Evolutionary conservation across 2,888 invertebrate species (phyloP), one percentile per base, ranked within the genome.

Genomic region (Tachina grossa): DNA sequence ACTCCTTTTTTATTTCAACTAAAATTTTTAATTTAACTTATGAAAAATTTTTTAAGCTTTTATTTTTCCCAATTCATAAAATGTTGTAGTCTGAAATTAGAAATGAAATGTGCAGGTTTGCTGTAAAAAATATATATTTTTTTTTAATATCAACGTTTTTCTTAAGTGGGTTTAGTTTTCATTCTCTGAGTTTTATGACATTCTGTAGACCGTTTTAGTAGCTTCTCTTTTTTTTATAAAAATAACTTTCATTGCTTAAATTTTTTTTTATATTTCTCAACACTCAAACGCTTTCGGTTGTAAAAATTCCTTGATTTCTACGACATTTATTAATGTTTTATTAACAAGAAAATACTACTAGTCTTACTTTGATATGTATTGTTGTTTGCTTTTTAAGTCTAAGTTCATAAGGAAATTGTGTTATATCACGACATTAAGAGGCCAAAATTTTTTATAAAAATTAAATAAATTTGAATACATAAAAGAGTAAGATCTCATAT

Each of bases 401-500:
- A 82, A 43, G 47, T 61, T 65, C 49, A 76, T 53, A 63, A 80
- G 69, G 79, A 75, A 75, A 53, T 16, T 41, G 45, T 65, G 45
- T 65, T 74, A 63, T 83, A 80, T 87, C 82, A 84, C 84, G 84
- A 84, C 87, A 87, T 87, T 74, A 16, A 87, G 84, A 85, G 39
- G 16, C 79, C 13, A 57, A 68, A 55, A 6, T 6, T 55, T 19
- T 51, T 71, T 41, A 47, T 19, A 39, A 3, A 51, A 65, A 65
- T 6, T 19, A 63, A 43, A 45, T 9, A 43, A 41, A 51, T 9
- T 43, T 16, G 11, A 43, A n/a, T 53, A 79, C 22, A 53, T 31
- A 69, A 63, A 55, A 79, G 63, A 63, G 53, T 53, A 69, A 53
- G 45, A 51, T 65, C 45, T 65, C 9, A 19, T 16, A n/a, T 9